Conservation (phyloP, 1,140 invertebrate species). For the Drosophila busckii region DNA sequence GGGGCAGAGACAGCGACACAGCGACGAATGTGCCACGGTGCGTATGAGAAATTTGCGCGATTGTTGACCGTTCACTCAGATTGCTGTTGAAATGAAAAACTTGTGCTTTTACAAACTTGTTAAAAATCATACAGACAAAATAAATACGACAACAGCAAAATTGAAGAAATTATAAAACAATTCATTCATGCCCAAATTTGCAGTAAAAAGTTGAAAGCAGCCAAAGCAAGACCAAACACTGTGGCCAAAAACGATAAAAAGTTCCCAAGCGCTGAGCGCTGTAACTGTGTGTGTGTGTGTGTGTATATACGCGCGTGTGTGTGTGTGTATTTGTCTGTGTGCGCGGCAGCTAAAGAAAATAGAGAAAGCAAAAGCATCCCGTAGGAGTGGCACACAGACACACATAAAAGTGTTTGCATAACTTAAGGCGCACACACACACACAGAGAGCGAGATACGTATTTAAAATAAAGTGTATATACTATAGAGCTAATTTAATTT, state of each 20-base stretch:
- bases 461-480: too few species aligned
- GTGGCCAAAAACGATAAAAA: conserved; percentile 31
- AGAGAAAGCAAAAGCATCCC: conserved; percentile 71
- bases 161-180: conserved; percentile 12
- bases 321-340: conserved; percentile 23
- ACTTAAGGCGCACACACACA: conserved; percentile 46
- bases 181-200: conserved; percentile 9
- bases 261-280: conserved; percentile 23
- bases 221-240: conserved; percentile 10
- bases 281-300: conserved; percentile 19
- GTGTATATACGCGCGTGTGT: conserved; percentile 1
- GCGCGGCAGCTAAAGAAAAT: conserved; percentile 53
- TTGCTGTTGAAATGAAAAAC: conserved; percentile 19
- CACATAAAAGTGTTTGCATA: conserved; percentile 65
- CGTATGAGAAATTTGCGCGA: conserved; percentile 28
- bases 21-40: conserved; percentile 39
- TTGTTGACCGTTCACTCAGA: too few species aligned
- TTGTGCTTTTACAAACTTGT: conserved; percentile 32
- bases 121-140: conserved; percentile 12
- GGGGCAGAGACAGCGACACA: conserved; percentile 4
- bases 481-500: too few species aligned
- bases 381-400: conserved; percentile 61
- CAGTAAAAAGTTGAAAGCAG: conserved; percentile 19
- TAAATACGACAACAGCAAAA: neutral
- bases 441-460: neutral